A percentile compares a stretch with the other conserved stretches of the same genome.
phyloP scores from a whole-genome alignment of 2,888 invertebrate genomes.

The Anodontia alba region DNA sequence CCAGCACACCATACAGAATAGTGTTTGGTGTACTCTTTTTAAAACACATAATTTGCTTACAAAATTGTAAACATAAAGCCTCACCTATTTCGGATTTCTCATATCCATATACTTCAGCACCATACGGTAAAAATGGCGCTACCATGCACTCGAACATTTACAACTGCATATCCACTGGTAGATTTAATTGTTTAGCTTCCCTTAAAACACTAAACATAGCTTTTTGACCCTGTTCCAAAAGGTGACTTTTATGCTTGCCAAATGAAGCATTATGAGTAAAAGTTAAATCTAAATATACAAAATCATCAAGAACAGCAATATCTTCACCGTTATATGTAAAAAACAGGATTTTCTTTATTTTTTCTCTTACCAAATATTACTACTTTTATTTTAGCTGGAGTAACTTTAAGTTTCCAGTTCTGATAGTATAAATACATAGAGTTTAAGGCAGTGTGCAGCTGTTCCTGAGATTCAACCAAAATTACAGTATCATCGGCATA shows the following conservation, averaged over 20 bases:
- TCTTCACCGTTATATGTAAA: slow-evolving; percentile 1
- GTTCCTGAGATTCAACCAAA: neutral
- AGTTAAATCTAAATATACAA: neutral
- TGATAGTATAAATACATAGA: neutral
- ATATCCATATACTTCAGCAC: neutral
- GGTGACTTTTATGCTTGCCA: neutral
- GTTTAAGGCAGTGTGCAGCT: neutral
- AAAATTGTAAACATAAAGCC: neutral
- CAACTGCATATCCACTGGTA: neutral
- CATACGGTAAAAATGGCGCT: neutral
- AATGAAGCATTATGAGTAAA: too few species aligned
- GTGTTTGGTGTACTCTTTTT: neutral
- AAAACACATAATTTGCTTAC: neutral
- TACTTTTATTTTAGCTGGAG: neutral
- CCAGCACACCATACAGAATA: slow-evolving; percentile 6
- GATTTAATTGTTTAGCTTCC: neutral
- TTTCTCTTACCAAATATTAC: too few species aligned
- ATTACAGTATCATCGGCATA: too few species aligned
- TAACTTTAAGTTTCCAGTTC: neutral
- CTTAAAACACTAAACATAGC: slow-evolving; percentile 3
- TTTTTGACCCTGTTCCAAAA: neutral
- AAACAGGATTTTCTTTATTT: neutral
- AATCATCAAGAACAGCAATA: slow-evolving; percentile 2
- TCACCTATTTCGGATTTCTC: neutral
- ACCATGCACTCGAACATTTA: slow-evolving; percentile 3